Base-by-base conservation (phyloP, 2,113 vertebrate species). In the Hippocampus comes region DNA sequence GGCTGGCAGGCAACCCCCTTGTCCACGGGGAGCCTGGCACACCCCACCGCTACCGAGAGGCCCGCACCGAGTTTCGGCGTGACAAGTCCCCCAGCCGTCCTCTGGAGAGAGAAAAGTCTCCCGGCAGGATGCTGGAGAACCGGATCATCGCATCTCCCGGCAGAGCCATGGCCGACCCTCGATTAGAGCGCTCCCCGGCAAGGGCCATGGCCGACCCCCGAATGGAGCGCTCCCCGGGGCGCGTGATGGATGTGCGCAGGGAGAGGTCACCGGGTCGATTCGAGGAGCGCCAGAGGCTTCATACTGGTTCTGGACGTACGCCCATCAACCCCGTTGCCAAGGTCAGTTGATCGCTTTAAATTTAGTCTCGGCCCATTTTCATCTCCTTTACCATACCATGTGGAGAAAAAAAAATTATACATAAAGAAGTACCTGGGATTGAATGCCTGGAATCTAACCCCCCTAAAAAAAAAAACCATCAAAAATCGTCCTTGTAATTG, bases 41-140 rank as follows among this genome's bases (percentile, higher is more conserved):
- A 14, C 97, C 97, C 0, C 97, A 98, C 82, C 95, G 96, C 84
- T 99, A 95, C 92, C 91, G 96, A 4, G 97, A 98, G 88, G 97
- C 96, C 1, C 92, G 97, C 84, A 95, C 96, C 0, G 97, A 99
- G 90, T 93, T 98, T 78, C 93, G 97, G 6, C 91, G 95, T 78
- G 97, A 99, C 90, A 96, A 95, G 75, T 98, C 97, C 12, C 97
- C 96, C 0, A 95, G 94, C 61, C 91, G 96, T 0, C 94, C 94
- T 0, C 87, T 98, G 84, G 97, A 99, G 86, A 92, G 96, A 53
- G 97, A 98, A 90, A 99, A 98, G 80, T 98, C 96, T 42, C 97
- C 97, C 0, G 96, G 90, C 63, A 78, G 96, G 56, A 95, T 95
- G 6, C 95, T 98, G 20, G 97, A 98, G 82, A 89, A 89, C 49